phyloP scores from a whole-genome alignment of 1,140 invertebrate species.

The Agrypnia vestita region DNA sequence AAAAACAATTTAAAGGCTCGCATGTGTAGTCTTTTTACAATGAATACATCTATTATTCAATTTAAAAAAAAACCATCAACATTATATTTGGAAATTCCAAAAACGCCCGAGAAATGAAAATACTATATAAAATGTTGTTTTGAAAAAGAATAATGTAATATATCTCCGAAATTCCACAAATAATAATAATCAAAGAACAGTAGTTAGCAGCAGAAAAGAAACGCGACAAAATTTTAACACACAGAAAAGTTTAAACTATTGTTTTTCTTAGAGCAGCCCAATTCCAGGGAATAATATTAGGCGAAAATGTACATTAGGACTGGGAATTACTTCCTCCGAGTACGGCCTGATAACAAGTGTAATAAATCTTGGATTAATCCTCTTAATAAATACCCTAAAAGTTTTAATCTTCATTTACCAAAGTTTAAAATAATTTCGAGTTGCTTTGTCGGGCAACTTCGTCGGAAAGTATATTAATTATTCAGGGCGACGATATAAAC shows the following conservation, averaged over 20 bases:
- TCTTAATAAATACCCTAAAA: conserved; percentile 43
- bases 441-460: conserved; percentile 13
- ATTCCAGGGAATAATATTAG: background rate
- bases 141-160: too few species aligned
- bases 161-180: too few species aligned
- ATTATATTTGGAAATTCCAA: too few species aligned
- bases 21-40: too few species aligned
- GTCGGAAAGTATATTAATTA: conserved; percentile 34
- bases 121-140: too few species aligned
- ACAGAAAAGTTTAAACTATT: background rate
- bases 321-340: background rate
- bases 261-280: background rate
- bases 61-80: too few species aligned
- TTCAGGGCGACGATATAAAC: conserved; percentile 33
- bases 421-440: conserved; percentile 34
- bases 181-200: too few species aligned
- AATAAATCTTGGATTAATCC: conserved; percentile 41
- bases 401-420: conserved; percentile 30
- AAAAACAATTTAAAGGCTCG: too few species aligned
- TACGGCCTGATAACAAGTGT: conserved; percentile 24
- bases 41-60: too few species aligned
- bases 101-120: too few species aligned
- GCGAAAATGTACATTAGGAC: conserved; percentile 19
- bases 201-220: too few species aligned
- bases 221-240: background rate